phyloP scores from a whole-genome alignment of 2,113 vertebrate genomes.

The Gasterosteus aculeatus region DNA sequence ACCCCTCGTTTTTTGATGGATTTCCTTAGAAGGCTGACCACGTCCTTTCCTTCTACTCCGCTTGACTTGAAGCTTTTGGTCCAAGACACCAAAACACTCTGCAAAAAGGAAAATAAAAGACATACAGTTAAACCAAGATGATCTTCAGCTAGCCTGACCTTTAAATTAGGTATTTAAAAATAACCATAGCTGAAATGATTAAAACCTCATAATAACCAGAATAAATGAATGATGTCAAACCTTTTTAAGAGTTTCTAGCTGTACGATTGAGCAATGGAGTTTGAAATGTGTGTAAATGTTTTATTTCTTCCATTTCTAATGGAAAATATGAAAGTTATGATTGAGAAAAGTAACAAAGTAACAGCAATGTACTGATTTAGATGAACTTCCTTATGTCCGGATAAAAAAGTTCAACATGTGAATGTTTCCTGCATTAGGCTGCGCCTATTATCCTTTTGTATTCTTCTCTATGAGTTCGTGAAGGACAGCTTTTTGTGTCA shows the following conservation, averaged over 20 bases:
- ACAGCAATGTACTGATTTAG: too few species aligned
- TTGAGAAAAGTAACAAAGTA: too few species aligned
- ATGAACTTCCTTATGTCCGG: too few species aligned
- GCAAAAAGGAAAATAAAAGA: conserved; percentile 16
- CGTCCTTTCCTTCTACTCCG: conserved; percentile 92
- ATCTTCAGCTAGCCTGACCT: not conserved
- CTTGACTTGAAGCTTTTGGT: conserved; percentile 93
- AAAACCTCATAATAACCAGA: not conserved
- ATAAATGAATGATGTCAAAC: not conserved
- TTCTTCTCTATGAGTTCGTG: too few species aligned
- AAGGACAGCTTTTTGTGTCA: too few species aligned
- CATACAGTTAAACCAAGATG: not conserved
- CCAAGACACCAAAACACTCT: conserved; percentile 92
- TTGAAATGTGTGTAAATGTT: not conserved
- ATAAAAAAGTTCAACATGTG: too few species aligned
- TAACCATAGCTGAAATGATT: not conserved
- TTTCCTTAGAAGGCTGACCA: conserved; percentile 88
- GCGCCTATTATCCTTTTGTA: too few species aligned
- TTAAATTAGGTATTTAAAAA: not conserved
- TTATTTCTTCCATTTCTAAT: not conserved
- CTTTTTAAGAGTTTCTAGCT: not conserved
- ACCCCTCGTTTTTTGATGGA: conserved; percentile 93
- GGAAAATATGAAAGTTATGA: too few species aligned
- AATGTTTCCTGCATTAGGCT: too few species aligned
- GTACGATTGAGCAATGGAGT: not conserved